Base-by-base conservation (phyloP, 2,888 invertebrate species). In the Strigamia maritima region DNA sequence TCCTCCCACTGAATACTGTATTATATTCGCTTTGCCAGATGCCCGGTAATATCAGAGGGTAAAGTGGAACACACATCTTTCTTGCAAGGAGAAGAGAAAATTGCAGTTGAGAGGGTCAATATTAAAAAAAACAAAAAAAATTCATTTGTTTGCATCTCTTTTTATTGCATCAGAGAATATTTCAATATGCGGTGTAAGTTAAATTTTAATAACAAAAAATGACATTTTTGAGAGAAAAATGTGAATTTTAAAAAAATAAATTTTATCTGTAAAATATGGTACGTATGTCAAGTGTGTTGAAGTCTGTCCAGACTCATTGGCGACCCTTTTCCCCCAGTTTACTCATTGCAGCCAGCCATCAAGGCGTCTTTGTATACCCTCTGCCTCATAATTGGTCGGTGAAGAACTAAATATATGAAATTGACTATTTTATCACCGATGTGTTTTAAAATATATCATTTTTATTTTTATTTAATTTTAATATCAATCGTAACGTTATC, bases 291-390 rank as follows among this genome's bases (percentile, higher is more conserved):
- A 70, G 70, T 70, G 24, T 70, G 70, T 28, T 16, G 70, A 28
- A 70, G 26, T 28, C 70, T 28, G 2, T 7, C 70, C 70, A 70
- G 70, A 70, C 70, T 70, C n/a, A 70, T 70, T 70, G 70, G 70
- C 70, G 70, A 70, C 70, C 70, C 70, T 70, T 70, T 70, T 70
- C 70, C 70, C 70, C 28, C 70, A 70, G 70, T 70, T 70, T 70
- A 70, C 70, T 70, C 70, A 70, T 28, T 70, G 70, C 70, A 70
- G 70, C 70, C 70, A 70, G 70, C 70, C 70, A 70, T 70, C 70
- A 28, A 70, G 70, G 70, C 70, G 70, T 70, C 70, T 70, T 35
- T 70, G 26, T 8, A 26, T 70, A 16, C 70, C 70, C 70, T 26
- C 28, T 28, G 28, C 14, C 70, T 26, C 70, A 19, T 70, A 70